phyloP scores from a whole-genome alignment of 1,140 invertebrate genomes.

The Meloidogyne chitwoodi region DNA sequence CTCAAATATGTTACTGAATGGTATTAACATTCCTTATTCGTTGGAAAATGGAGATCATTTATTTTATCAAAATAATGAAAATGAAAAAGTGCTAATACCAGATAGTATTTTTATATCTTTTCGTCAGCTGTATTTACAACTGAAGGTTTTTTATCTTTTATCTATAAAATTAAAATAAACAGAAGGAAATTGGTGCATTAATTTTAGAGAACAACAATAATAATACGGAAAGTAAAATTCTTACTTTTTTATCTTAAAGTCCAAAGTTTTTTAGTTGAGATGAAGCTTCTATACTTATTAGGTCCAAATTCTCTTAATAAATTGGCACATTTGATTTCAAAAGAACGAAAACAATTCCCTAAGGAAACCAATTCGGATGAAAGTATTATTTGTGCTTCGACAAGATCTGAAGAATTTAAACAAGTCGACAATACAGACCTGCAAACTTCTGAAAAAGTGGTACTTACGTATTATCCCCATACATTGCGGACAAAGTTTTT shows the following conservation, averaged over 20 bases:
- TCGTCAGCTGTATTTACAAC: background rate
- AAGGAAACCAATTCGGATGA: background rate
- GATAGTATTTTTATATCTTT: background rate
- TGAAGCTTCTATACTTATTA: background rate
- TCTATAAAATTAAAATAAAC: background rate
- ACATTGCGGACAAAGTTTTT: too few relatives aligned
- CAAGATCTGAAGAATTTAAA: background rate
- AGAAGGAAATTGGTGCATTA: background rate
- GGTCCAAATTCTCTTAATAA: background rate
- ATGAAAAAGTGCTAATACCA: background rate
- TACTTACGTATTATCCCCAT: too few relatives aligned
- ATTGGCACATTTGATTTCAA: background rate
- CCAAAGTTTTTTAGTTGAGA: background rate
- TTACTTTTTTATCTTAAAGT: background rate
- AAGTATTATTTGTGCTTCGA: background rate
- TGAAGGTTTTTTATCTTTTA: background rate
- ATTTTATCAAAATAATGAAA: background rate
- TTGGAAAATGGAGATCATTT: background rate
- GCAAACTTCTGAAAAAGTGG: background rate
- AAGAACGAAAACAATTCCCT: background rate
- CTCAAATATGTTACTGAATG: background rate
- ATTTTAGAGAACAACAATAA: background rate
- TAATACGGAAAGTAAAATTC: background rate
- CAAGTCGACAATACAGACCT: background rate
- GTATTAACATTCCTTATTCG: background rate